Evolutionary conservation across 92 coral and sea anemone genomes (phyloP).

Genomic region (Metridium senile): DNA sequence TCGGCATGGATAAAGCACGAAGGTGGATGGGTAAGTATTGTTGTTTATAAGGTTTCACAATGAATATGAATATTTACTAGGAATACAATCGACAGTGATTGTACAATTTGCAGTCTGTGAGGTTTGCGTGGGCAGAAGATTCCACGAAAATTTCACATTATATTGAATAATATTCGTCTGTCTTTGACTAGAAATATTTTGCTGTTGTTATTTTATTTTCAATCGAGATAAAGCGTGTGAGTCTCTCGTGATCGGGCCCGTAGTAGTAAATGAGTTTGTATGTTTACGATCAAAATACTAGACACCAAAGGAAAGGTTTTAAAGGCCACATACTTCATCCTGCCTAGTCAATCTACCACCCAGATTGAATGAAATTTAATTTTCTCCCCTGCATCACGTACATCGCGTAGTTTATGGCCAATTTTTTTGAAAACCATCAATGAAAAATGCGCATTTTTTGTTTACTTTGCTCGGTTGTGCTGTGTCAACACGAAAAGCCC

Average conservation of each 20-base stretch:
- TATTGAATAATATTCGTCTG: neutral
- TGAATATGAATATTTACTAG: conserved; percentile 25
- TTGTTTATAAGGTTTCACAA: neutral
- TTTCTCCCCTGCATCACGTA: neutral
- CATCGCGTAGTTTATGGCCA: neutral
- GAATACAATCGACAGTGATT: neutral
- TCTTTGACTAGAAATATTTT: neutral
- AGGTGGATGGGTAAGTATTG: conserved; percentile 64
- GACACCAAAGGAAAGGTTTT: neutral
- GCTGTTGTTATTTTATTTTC: neutral
- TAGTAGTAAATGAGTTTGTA: neutral
- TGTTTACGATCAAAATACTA: conserved; percentile 17
- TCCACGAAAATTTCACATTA: neutral
- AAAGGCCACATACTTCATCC: neutral
- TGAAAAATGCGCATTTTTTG: neutral
- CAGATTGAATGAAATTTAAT: conserved; percentile 15
- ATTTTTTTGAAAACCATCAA: conserved; percentile 1
- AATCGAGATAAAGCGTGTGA: neutral
- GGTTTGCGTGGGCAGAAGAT: conserved; percentile 12
- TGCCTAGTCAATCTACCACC: neutral
- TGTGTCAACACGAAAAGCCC: conserved; percentile 5
- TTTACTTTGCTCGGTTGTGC: conserved; percentile 1
- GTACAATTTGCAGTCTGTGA: neutral
- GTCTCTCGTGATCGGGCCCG: neutral
- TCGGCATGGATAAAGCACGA: conserved; percentile 56